Base-by-base conservation (phyloP, 1,140 invertebrate genomes). In the Daktulosphaira vitifoliae region DNA sequence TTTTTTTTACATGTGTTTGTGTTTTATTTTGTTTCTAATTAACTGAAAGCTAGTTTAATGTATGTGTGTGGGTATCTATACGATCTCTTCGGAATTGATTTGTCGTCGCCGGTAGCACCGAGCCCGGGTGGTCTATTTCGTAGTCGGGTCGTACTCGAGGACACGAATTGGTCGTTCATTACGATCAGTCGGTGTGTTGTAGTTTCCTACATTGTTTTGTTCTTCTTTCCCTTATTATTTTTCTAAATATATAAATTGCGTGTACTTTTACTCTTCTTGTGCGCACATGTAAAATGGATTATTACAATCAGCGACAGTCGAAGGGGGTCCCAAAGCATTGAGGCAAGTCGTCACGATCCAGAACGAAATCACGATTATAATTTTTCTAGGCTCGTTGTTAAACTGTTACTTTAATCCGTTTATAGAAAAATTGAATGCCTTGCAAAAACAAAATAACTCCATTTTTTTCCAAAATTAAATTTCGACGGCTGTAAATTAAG, bases 1-100 rank as follows among this genome's bases (percentile, higher is more conserved):
- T n/a, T n/a, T n/a, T n/a, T n/a, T n/a, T n/a, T n/a, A n/a, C n/a
- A n/a, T n/a, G n/a, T n/a, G n/a, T n/a, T n/a, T n/a, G n/a, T n/a
- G n/a, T n/a, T n/a, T n/a, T n/a, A n/a, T n/a, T n/a, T n/a, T 33
- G 11, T 44, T 59, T 59, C 54, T 59, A 59, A 59, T 59, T 59
- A 59, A 59, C 23, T 44, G n/a, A 38, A 33, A 0, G 39, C 56
- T 39, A 39, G 56, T 62, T 62, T 62, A 7, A 44, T 44, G n/a
- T 16, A 44, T 15, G 7, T n/a, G 0, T 29, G 50, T 25, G 11
- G 26, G 18, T 46, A 59, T 59, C 56, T 62, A n/a, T 48, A 26
- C 1, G 39, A 59, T 59, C 54, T 59, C 37, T 59, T n/a, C 22
- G 54, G 48, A 39, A 62, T 62, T 62, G 56, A 62, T 62, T 62